A percentile compares a stretch with the other conserved stretches of the same genome.
phyloP scores from a whole-genome alignment of 2,797 vertebrate genomes.

The Rhynchonycteris naso region DNA sequence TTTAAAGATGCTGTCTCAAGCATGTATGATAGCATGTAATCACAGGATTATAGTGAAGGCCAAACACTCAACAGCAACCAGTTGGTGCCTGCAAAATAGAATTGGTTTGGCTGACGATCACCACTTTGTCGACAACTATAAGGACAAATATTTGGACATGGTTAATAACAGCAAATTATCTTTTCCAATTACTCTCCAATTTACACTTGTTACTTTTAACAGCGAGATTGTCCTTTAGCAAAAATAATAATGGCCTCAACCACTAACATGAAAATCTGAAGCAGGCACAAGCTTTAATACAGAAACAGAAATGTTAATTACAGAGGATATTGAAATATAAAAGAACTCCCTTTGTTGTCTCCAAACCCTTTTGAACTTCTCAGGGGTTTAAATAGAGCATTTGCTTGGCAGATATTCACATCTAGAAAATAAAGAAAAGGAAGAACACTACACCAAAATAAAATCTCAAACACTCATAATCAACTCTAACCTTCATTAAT shows the following conservation, averaged over 20 bases:
- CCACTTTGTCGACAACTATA: constrained; percentile 55
- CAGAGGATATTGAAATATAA: constrained; percentile 68
- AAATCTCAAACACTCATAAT: constrained; percentile 43
- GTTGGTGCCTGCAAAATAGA: constrained; percentile 7
- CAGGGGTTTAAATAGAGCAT: constrained; percentile 65
- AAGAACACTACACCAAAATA: constrained; percentile 58
- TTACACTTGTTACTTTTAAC: constrained; percentile 75
- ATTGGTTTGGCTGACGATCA: constrained; percentile 29
- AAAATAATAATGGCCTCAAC: constrained; percentile 75
- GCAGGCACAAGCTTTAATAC: constrained; percentile 57
- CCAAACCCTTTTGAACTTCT: constrained; percentile 61
- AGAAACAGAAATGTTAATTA: constrained; percentile 72
- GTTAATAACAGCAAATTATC: constrained; percentile 75
- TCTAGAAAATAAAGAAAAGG: constrained; percentile 67
- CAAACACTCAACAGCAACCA: neutral
- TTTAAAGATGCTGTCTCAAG: neutral
- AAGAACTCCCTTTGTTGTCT: constrained; percentile 69
- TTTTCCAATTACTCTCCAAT: constrained; percentile 67
- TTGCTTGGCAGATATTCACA: constrained; percentile 59
- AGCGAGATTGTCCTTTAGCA: constrained; percentile 72
- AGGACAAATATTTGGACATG: constrained; percentile 76
- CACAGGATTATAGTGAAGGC: neutral
- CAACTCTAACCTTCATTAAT: constrained; percentile 28
- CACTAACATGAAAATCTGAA: constrained; percentile 72
- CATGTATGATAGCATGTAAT: neutral